Evolutionary conservation across 2,888 invertebrate genomes (phyloP).

Genomic region (Argyra leucocephala): DNA sequence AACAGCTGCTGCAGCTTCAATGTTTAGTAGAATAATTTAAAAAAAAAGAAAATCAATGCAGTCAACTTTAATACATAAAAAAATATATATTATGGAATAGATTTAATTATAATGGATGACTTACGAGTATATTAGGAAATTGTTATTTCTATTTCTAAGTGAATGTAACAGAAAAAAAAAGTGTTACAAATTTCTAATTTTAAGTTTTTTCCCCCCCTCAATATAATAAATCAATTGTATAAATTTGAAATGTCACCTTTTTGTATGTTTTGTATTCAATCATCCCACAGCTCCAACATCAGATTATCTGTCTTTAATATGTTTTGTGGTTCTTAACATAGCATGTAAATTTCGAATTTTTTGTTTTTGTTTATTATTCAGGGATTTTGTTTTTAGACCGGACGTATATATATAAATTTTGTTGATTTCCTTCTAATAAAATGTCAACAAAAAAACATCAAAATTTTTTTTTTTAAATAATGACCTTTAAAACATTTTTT

Average conservation of each 20-base stretch:
- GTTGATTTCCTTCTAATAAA: background rate
- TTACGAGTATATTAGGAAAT: no score
- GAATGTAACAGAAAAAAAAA: no score
- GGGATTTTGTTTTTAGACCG: background rate
- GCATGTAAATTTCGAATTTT: background rate
- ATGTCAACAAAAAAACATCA: background rate
- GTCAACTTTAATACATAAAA: no score
- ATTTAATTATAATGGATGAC: no score
- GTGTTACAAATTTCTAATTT: no score
- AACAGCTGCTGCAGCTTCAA: no score
- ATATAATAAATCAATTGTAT: background rate
- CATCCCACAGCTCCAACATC: background rate
- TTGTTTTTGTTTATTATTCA: background rate
- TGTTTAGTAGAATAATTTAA: no score
- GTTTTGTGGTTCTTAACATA: background rate
- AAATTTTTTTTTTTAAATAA: background rate
- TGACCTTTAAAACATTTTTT: background rate
- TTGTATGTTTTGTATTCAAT: background rate
- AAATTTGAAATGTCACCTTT: background rate
- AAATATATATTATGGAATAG: no score
- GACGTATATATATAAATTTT: background rate
- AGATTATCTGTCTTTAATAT: background rate
- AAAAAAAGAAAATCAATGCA: no score
- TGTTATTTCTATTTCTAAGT: no score
- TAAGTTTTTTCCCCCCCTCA: no score